Percentiles rank a stretch among this genome's conserved stretches.
Conservation (phyloP, 2,797 vertebrate species). For the Brachyalestes nurse region DNA sequence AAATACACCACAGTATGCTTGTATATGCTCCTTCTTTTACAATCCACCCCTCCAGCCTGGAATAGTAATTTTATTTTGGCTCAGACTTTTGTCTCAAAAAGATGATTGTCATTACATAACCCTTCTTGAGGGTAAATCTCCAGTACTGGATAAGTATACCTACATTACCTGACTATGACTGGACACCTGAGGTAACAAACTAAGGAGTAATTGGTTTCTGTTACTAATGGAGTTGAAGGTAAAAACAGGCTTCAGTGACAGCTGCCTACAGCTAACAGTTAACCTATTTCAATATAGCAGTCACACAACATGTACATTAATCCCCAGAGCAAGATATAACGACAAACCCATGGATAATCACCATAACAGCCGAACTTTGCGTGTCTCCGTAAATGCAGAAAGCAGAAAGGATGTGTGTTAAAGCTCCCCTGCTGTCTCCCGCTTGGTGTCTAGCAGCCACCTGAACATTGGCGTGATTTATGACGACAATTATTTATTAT, state of each 20-base stretch:
- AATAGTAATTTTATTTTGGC: too few species aligned
- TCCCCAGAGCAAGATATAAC: neutral
- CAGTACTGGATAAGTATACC: neutral
- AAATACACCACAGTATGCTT: neutral
- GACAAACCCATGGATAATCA: neutral
- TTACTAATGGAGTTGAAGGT: neutral
- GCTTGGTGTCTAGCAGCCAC: neutral
- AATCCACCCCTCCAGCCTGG: too few species aligned
- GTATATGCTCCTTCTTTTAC: too few species aligned
- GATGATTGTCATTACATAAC: neutral
- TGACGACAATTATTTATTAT: too few species aligned
- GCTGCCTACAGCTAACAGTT: constrained; percentile 1
- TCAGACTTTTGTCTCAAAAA: neutral
- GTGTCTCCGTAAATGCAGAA: neutral
- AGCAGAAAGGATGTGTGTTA: neutral
- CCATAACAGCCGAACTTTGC: neutral
- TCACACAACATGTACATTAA: neutral
- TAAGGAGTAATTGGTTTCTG: neutral
- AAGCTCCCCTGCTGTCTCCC: neutral
- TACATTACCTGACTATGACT: neutral
- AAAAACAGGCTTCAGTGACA: neutral
- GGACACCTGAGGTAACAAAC: neutral
- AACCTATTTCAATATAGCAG: neutral
- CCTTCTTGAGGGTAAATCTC: neutral
- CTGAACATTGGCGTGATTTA: too few species aligned